A percentile compares a stretch with the other conserved stretches of the same genome.
Conservation (phyloP, 1,140 invertebrate genomes). For the Drosophila ananassae region DNA sequence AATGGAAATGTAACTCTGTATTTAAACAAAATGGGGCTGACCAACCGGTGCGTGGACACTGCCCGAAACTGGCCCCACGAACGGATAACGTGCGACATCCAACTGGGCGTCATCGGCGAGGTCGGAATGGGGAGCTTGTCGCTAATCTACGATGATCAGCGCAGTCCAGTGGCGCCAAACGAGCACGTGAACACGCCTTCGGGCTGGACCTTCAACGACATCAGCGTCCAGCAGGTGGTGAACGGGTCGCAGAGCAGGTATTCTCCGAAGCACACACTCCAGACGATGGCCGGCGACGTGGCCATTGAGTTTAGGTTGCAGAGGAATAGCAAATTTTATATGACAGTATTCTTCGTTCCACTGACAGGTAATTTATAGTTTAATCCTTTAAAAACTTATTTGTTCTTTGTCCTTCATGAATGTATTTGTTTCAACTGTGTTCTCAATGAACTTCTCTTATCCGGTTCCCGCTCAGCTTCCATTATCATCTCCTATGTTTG, state of each 20-base stretch:
- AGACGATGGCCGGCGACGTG: conserved; percentile 68
- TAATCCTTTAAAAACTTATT: background rate
- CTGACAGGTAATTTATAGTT: conserved; percentile 46
- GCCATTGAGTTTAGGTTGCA: conserved; percentile 59
- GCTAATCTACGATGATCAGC: conserved; percentile 47
- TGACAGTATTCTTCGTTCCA: conserved; percentile 62
- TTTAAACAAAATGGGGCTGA: conserved; percentile 50
- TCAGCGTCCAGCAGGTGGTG: conserved; percentile 48
- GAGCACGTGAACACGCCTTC: conserved; percentile 69
- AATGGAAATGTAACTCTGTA: conserved; percentile 64
- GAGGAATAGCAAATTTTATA: conserved; percentile 64
- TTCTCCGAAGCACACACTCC: conserved; percentile 36
- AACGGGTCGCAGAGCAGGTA: conserved; percentile 44
- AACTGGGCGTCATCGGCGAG: conserved; percentile 54
- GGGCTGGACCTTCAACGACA: conserved; percentile 65
- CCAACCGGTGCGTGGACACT: conserved; percentile 70
- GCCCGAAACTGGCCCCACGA: conserved; percentile 76
- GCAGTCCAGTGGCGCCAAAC: conserved; percentile 35
- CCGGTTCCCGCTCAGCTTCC: too few relatives aligned
- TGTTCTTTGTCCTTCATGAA: background rate
- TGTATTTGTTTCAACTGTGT: too few relatives aligned
- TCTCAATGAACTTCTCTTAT: too few relatives aligned
- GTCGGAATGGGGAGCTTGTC: conserved; percentile 30
- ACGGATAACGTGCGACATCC: conserved; percentile 58
- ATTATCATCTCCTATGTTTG: too few relatives aligned